phyloP scores from a whole-genome alignment of 2,797 vertebrate genomes.

The Karalla daura region DNA sequence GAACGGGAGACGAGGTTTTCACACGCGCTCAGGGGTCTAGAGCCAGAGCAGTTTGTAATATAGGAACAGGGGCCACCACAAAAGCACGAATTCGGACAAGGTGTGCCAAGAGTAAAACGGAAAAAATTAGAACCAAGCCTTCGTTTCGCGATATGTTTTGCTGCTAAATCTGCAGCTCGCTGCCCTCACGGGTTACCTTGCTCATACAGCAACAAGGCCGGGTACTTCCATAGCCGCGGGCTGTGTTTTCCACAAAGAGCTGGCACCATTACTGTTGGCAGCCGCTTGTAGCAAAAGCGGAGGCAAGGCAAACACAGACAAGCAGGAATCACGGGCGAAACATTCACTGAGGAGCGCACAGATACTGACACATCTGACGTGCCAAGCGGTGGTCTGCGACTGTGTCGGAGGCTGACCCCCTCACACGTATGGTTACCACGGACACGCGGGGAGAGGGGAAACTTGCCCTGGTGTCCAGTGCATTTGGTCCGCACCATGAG shows the following conservation, averaged over 20 bases:
- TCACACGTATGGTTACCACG: conserved; percentile 15
- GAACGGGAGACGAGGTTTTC: no score
- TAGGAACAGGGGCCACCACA: no score
- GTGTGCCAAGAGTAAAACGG: no score
- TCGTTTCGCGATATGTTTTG: no score
- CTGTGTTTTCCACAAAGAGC: conserved; percentile 28
- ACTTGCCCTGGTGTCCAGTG: no score
- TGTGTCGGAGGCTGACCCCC: conserved; percentile 13
- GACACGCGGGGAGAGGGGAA: background rate
- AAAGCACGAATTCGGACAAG: no score
- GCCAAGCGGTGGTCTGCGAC: conserved; percentile 38
- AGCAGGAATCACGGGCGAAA: background rate
- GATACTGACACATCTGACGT: conserved; percentile 65
- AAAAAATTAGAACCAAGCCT: no score
- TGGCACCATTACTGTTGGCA: conserved; percentile 37
- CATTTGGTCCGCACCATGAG: no score
- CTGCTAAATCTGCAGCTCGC: conserved; percentile 36
- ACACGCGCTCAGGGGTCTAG: no score
- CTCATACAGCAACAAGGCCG: conserved; percentile 33
- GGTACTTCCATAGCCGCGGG: conserved; percentile 29
- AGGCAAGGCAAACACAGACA: conserved; percentile 28
- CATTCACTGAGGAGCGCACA: conserved; percentile 53
- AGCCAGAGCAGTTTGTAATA: no score
- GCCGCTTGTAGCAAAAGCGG: conserved; percentile 26
- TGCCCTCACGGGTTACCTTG: conserved; percentile 13